These are phyloP conservation scores for Pontoporia blainvillei DNA, from an alignment of 2,113 vertebrate genomes.

Conservation along the genomic window DNA sequence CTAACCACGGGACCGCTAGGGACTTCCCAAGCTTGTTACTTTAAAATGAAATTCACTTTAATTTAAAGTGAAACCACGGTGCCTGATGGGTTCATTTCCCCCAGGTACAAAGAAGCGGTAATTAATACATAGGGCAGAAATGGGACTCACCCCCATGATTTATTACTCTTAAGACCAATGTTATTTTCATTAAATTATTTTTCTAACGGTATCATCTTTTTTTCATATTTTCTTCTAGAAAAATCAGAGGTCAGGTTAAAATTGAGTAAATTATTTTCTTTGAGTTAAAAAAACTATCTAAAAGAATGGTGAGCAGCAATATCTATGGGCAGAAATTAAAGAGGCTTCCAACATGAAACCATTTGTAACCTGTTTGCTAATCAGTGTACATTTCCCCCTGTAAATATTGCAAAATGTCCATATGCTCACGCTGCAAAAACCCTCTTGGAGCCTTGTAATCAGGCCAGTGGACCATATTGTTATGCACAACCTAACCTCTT, in stretches of 20 bases:
- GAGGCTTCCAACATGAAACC: neutral
- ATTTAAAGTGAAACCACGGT: slow-evolving; percentile 16
- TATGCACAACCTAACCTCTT: slow-evolving; percentile 50
- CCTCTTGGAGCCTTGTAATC: slow-evolving; percentile 53
- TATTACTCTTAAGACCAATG: neutral
- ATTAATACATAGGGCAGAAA: neutral
- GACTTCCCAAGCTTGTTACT: neutral
- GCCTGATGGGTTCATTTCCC: neutral
- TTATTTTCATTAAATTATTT: neutral
- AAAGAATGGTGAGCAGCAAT: neutral
- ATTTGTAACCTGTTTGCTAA: neutral
- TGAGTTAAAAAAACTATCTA: neutral
- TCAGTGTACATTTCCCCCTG: slow-evolving; percentile 21
- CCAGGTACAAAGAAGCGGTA: neutral
- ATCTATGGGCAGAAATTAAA: neutral
- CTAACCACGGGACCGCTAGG: neutral
- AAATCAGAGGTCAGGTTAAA: neutral
- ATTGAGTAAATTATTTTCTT: neutral
- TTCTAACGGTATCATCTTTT: neutral
- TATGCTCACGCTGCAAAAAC: slow-evolving; percentile 58
- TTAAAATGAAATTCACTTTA: slow-evolving; percentile 32
- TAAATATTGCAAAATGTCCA: slow-evolving; percentile 66
- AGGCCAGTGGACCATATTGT: slow-evolving; percentile 67
- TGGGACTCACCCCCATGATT: neutral
- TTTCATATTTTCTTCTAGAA: slow-evolving; percentile 18